Evolutionary conservation across 2,113 vertebrate species (phyloP).

Genomic region (Thamnophis sirtalis): DNA sequence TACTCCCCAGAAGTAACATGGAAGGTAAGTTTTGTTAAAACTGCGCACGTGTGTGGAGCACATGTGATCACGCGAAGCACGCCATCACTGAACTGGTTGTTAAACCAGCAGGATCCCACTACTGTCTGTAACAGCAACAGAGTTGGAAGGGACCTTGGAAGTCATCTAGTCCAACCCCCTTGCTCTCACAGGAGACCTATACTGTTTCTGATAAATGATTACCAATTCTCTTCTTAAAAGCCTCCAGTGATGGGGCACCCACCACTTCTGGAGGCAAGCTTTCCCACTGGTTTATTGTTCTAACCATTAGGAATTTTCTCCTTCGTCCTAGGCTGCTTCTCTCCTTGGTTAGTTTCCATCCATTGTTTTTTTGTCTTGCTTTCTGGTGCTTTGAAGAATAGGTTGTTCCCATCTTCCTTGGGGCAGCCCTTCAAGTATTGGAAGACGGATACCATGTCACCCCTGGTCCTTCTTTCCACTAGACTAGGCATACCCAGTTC

Average conservation of each 20-base stretch:
- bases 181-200: neutral
- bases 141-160: too few species aligned
- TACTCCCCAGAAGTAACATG: too few species aligned
- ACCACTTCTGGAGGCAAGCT: neutral
- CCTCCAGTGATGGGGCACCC: neutral
- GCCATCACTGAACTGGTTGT: too few species aligned
- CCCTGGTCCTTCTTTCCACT: neutral
- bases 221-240: neutral
- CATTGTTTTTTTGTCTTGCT: too few species aligned
- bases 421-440: too few species aligned
- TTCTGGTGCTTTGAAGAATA: neutral
- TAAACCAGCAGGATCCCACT: too few species aligned
- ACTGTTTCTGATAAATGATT: neutral
- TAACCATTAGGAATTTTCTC: neutral
- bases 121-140: neutral
- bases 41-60: too few species aligned
- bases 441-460: neutral
- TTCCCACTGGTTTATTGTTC: too few species aligned
- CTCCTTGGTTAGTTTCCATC: neutral
- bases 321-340: neutral
- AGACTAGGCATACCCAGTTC: too few species aligned
- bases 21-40: too few species aligned
- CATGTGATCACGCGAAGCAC: too few species aligned
- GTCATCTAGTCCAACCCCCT: neutral
- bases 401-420: too few species aligned